Evolutionary conservation across 1,140 invertebrate species (phyloP).

Genomic region (Bombus vancouverensis): DNA sequence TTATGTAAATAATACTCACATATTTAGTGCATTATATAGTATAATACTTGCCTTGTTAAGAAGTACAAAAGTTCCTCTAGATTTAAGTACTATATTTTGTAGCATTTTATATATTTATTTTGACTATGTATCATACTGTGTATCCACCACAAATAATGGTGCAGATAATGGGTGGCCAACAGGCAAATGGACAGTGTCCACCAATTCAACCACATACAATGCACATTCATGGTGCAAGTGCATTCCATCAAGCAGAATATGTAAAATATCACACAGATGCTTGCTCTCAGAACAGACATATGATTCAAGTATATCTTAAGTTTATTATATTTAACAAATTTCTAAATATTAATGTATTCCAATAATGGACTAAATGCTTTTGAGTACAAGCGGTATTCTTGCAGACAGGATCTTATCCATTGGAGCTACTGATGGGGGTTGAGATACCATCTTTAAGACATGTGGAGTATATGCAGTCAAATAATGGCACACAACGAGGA

Average conservation of each 20-base stretch:
- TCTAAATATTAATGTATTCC: not conserved
- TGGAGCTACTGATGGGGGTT: constrained; percentile 76
- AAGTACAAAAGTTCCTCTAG: constrained; percentile 11
- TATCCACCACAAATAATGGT: constrained; percentile 78
- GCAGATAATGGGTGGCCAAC: constrained; percentile 77
- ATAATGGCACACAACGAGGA: constrained; percentile 45
- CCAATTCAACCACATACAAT: constrained; percentile 69
- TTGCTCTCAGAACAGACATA: constrained; percentile 71
- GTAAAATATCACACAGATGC: constrained; percentile 68
- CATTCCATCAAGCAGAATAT: constrained; percentile 72
- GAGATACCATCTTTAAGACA: constrained; percentile 72
- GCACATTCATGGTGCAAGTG: constrained; percentile 71
- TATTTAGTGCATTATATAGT: not conserved
- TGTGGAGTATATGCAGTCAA: constrained; percentile 70
- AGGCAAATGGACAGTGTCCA: constrained; percentile 74
- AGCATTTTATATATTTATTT: constrained; percentile 48
- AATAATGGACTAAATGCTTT: not conserved
- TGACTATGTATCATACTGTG: constrained; percentile 80
- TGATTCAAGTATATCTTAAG: constrained; percentile 72
- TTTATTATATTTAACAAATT: not conserved
- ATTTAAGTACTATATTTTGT: constrained; percentile 33
- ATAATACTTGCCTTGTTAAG: constrained; percentile 22
- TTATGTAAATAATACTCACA: constrained; percentile 8
- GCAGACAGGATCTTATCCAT: constrained; percentile 72
- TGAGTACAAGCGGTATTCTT: constrained; percentile 58